These are phyloP conservation scores for Argya squamiceps DNA, from an alignment of 2,797 vertebrate species.

Conservation along the genomic window DNA sequence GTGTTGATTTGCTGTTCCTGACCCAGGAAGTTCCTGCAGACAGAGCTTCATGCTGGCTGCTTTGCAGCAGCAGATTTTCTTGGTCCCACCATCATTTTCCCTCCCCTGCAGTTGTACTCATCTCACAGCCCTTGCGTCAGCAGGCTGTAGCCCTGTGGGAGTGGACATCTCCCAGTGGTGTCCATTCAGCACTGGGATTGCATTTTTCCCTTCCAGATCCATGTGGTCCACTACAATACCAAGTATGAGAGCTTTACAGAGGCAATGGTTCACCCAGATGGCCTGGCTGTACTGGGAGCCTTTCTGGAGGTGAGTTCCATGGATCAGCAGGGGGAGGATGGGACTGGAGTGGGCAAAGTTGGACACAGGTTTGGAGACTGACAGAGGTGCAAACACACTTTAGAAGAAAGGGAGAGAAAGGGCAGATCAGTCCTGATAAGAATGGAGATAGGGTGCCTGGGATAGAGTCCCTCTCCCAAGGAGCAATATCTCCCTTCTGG, in stretches of 20 bases:
- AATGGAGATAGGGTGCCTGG: neutral
- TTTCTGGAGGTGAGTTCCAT: conserved; percentile 78
- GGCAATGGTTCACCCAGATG: conserved; percentile 74
- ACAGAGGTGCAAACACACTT: neutral
- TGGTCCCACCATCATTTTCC: neutral
- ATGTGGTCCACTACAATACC: conserved; percentile 84
- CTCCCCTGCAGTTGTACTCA: rapidly evolving
- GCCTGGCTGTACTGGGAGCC: conserved; percentile 83
- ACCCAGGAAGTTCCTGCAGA: rapidly evolving
- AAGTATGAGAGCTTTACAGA: conserved; percentile 69
- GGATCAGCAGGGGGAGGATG: neutral
- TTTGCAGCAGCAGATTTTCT: neutral
- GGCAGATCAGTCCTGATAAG: neutral
- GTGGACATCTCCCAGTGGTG: neutral
- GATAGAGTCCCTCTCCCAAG: neutral
- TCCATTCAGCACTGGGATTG: rapidly evolving
- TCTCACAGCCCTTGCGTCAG: neutral
- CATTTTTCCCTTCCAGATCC: conserved; percentile 74
- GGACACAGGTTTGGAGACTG: neutral
- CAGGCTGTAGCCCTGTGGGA: neutral
- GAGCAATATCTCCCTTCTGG: neutral
- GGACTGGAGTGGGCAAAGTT: neutral
- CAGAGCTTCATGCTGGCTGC: neutral
- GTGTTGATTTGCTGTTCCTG: neutral
- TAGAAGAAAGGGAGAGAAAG: neutral